Percentiles rank a stretch among this genome's conserved stretches.
Conservation (phyloP, 2,888 invertebrate genomes). For the Hypomecis atomaria region DNA sequence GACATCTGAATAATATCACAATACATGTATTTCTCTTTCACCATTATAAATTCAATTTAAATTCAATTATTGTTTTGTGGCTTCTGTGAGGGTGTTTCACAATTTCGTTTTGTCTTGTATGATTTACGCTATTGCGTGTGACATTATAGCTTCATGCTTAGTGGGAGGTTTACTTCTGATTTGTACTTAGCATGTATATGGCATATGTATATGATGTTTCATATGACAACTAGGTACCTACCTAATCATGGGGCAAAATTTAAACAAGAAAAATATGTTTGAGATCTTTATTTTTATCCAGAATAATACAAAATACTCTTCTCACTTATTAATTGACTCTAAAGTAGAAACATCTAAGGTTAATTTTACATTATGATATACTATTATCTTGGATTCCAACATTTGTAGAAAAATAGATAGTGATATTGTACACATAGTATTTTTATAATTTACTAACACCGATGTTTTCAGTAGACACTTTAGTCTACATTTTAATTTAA, state of each 20-base stretch:
- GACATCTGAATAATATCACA: too few species aligned
- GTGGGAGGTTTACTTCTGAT: too few species aligned
- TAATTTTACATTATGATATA: conserved; percentile 11
- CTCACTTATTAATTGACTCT: conserved; percentile 58
- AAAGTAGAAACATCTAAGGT: conserved; percentile 32
- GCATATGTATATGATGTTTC: too few species aligned
- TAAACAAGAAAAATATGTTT: conserved; percentile 35
- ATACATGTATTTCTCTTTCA: too few species aligned
- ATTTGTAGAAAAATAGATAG: conserved; percentile 70
- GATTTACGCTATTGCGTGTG: too few species aligned
- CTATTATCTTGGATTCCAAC: conserved; percentile 39
- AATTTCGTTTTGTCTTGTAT: too few species aligned
- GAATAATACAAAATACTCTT: conserved; percentile 51
- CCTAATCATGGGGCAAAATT: conserved; percentile 15
- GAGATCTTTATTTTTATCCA: conserved; percentile 47
- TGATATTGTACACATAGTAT: conserved; percentile 13
- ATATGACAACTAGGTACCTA: too few species aligned
- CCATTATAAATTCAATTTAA: too few species aligned
- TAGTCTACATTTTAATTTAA: neutral
- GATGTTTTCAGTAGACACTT: neutral
- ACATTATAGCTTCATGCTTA: too few species aligned
- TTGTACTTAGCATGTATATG: too few species aligned
- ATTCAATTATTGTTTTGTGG: too few species aligned
- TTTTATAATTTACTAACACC: neutral
- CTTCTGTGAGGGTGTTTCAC: too few species aligned